phyloP scores from a whole-genome alignment of 2,888 invertebrate genomes.

The Pegoplata infirma region DNA sequence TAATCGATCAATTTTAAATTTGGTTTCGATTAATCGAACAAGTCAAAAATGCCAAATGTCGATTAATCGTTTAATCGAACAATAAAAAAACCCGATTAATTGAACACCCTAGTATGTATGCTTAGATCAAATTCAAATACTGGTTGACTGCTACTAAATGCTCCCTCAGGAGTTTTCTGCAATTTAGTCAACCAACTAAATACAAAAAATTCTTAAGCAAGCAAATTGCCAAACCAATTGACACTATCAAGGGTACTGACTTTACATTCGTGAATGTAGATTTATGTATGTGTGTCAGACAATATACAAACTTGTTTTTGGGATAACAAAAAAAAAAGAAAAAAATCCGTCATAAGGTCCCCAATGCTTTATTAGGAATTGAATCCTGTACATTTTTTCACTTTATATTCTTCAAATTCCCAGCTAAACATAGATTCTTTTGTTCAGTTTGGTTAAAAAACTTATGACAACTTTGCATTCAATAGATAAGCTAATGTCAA shows the following conservation, averaged over 20 bases:
- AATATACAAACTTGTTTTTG: not conserved
- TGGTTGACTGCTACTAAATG: slow-evolving; percentile 47
- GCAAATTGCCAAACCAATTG: slow-evolving; percentile 36
- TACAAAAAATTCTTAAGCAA: slow-evolving; percentile 19
- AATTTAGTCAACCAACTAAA: slow-evolving; percentile 37
- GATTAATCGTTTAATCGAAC: too few species aligned
- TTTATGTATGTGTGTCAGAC: not conserved
- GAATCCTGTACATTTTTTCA: not conserved
- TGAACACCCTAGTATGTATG: too few species aligned
- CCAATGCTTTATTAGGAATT: slow-evolving; percentile 21
- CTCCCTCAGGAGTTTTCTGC: slow-evolving; percentile 32
- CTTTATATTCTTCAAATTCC: not conserved
- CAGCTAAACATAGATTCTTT: not conserved
- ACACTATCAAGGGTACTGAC: slow-evolving; percentile 31
- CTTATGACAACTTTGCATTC: slow-evolving; percentile 20
- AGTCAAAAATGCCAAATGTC: too few species aligned
- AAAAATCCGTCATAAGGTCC: slow-evolving; percentile 5
- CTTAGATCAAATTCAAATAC: slow-evolving; percentile 13
- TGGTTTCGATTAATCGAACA: too few species aligned
- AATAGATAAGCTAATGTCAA: slow-evolving; percentile 39
- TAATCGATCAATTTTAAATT: too few species aligned
- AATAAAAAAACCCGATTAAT: too few species aligned
- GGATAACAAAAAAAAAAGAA: too few species aligned
- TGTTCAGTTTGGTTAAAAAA: slow-evolving; percentile 21
- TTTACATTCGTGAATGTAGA: slow-evolving; percentile 4